Base-by-base conservation (phyloP, 2,113 vertebrate genomes). In the Mionectes macconnelli region DNA sequence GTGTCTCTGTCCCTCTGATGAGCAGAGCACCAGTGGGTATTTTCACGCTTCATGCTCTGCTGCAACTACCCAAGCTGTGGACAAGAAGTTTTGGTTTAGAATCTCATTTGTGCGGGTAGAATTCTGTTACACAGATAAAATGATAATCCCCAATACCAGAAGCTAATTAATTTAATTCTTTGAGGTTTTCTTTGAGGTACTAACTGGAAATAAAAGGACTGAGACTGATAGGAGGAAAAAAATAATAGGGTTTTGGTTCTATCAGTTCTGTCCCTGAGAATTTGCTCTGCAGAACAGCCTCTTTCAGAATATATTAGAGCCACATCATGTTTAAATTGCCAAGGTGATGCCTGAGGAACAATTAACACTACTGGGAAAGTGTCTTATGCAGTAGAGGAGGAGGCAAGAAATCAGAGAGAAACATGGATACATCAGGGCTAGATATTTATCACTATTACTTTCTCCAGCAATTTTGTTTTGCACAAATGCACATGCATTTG, bases 161-260 rank as follows among this genome's bases (percentile, higher is more conserved):
- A 74, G 53, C 77, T 97, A 84, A 93, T 92, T 92, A 90, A 90
- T 84, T 93, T 93, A 40, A 81, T 77, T 94, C 59, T 91, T 55
- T 40, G 44, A 63, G 39, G 23, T 56, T 91, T 96, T 85, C 53
- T 87, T 87, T 95, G 92, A 88, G 93, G n/a, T 70, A 66, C 5
- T 10, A 76, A 37, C 56, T 78, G 69, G 74, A 96, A 97, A 95
- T 89, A 84, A 96, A 90, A 89, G 62, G 64, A 40, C 59, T 31
- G 37, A 78, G 49, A 77, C 21, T 69, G 92, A 93, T 42, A 64
- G 74, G 49, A 87, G 19, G 5, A 1, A 8, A 39, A 37, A 57
- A 63, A 81, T n/a, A 69, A n/a, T 13, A 33, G 28, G 23, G 21
- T 52, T 25, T 77, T 87, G 57, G 27, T 87, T 83, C 73, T 74